Percentiles rank a stretch among this genome's conserved stretches.
These are phyloP conservation scores for Amorpha juglandis DNA, from an alignment of 2,888 invertebrate species.

Conservation along the genomic window DNA sequence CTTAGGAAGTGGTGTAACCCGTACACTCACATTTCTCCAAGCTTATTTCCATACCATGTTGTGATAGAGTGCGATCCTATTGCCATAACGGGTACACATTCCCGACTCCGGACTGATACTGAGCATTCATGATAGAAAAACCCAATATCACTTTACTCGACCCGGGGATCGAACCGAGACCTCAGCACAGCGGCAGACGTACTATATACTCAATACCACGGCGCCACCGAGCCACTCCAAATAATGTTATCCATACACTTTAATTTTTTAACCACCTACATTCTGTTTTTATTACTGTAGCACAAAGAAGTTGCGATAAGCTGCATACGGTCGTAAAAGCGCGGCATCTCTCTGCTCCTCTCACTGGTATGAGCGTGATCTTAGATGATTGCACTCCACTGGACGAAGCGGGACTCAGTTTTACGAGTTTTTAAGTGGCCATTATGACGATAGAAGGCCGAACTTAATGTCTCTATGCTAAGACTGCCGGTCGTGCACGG, in stretches of 20 bases:
- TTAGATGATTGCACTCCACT: constrained; percentile 48
- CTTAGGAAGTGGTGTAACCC: too few relatives aligned
- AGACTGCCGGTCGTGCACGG: constrained; percentile 46
- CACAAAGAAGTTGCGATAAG: constrained; percentile 26
- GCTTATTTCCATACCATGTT: too few relatives aligned
- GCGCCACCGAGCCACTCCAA: too few relatives aligned
- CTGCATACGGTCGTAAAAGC: constrained; percentile 18
- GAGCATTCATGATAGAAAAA: too few relatives aligned
- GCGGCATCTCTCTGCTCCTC: constrained; percentile 32
- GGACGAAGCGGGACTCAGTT: constrained; percentile 63
- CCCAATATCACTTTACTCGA: too few relatives aligned
- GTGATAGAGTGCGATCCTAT: too few relatives aligned
- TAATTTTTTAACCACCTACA: constrained; percentile 17
- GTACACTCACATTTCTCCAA: too few relatives aligned
- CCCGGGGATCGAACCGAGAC: too few relatives aligned
- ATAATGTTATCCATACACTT: constrained; percentile 9
- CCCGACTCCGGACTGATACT: too few relatives aligned
- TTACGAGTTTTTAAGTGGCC: constrained; percentile 80
- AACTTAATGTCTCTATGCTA: constrained; percentile 70
- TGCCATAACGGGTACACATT: too few relatives aligned
- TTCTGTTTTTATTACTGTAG: constrained; percentile 15
- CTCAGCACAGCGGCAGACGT: too few relatives aligned
- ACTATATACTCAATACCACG: too few relatives aligned
- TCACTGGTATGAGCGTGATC: constrained; percentile 42
- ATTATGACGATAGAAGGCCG: constrained; percentile 66